Percentiles rank a stretch among this genome's conserved stretches.
Conservation (phyloP, 2,888 invertebrate genomes). For the Catocala fraxini region DNA sequence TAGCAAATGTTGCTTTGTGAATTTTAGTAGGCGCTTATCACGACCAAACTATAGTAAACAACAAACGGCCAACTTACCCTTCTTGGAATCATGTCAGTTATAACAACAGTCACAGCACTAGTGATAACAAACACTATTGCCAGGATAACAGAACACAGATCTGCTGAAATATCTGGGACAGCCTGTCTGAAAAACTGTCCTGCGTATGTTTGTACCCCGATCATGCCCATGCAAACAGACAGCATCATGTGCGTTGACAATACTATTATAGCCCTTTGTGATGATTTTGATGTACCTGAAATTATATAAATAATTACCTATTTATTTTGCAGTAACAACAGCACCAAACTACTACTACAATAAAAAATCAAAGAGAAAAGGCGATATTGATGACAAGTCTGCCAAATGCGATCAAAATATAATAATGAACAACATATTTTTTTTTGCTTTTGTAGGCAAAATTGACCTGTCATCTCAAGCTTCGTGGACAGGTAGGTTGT, state of each 20-base stretch:
- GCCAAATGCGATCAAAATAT: too few species aligned
- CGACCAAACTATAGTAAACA: too few species aligned
- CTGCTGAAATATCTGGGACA: conserved; percentile 74
- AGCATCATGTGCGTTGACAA: conserved; percentile 43
- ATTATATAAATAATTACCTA: conserved; percentile 3
- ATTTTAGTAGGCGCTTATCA: too few species aligned
- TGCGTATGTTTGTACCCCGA: conserved; percentile 67
- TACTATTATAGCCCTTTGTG: conserved; percentile 57
- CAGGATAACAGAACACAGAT: conserved; percentile 83
- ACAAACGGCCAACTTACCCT: conserved; percentile 57
- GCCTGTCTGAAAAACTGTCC: conserved; percentile 77
- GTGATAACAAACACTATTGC: conserved; percentile 80
- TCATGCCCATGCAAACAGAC: conserved; percentile 56
- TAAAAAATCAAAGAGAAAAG: too few species aligned
- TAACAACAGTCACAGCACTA: conserved; percentile 67
- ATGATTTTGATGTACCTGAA: conserved; percentile 71
- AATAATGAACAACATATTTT: too few species aligned
- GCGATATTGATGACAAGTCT: too few species aligned
- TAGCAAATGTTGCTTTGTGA: too few species aligned
- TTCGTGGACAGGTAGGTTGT: background rate
- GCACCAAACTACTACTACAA: too few species aligned
- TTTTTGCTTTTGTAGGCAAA: background rate
- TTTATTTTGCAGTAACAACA: too few species aligned
- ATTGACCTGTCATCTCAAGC: conserved; percentile 18
- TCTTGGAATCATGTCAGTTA: conserved; percentile 85